Evolutionary conservation across 2,113 vertebrate species (phyloP), one percentile per base, ranked within the genome.

Genomic region (Entelurus aequoreus): DNA sequence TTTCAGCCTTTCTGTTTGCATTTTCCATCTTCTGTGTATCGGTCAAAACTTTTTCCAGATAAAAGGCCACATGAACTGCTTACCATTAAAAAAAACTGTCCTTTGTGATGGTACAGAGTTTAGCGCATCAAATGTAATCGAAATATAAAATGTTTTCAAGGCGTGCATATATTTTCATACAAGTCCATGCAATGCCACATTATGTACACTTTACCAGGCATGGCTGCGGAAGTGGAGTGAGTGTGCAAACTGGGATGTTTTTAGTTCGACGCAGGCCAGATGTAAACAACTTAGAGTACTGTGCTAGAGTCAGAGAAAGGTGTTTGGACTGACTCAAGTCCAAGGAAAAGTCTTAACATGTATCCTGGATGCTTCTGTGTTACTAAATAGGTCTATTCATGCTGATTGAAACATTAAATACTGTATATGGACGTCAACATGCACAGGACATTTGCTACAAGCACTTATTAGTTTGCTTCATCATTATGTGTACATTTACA

Each of bases 321-420:
- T 76, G 73, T 80, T 77, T 74, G 68, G 54, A 55, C 68, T 80
- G 74, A 71, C 46, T 66, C 49, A 1, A 48, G 35, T 69, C 71
- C 75, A 80, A 66, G 48, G 65, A 53, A 77, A 77, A 75, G 71
- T 66, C 61, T 69, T 46, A 62, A 59, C 60, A 55, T 68, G 60
- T 50, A 68, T 75, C 48, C 60, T 66, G 65, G 55, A 63, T 46
- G 65, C 55, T 62, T 60, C 55, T 52, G 28, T 52, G 28, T 28
- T 28, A 28, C 54, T 65, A 53, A 69, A 69, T 72, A 68, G 28
- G 58, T 14, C 62, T 52, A 63, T 76, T 76, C 62, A 68, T 12
- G 6, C 56, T 54, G 55, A 64, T 12, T 55, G 37, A 40, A 55
- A 55, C 54, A 54, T 54, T n/a, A 37, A 40, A 55, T 55, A n/a